Conservation (phyloP, 2,888 invertebrate species). For the Drosophila cyrtoloma region DNA sequence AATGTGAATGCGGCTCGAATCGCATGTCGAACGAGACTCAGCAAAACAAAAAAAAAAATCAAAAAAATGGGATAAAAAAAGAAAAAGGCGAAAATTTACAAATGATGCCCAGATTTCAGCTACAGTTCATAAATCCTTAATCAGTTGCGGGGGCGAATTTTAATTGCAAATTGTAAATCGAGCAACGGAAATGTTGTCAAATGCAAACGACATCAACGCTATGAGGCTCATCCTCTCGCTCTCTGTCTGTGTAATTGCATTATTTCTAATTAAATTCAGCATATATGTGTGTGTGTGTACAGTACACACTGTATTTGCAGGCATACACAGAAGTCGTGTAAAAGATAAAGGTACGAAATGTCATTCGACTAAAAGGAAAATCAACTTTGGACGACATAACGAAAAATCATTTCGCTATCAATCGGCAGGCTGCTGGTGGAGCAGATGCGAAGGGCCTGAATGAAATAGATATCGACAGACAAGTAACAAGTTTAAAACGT, state of each 20-base stretch:
- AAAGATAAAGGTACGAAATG: slow-evolving; percentile 47
- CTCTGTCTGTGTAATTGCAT: slow-evolving; percentile 34
- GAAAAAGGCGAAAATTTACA: slow-evolving; percentile 7
- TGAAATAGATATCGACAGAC: slow-evolving; percentile 16
- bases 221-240: neutral
- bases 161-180: slow-evolving; percentile 41
- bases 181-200: slow-evolving; percentile 29
- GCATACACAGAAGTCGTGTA: slow-evolving; percentile 13
- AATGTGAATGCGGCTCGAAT: slow-evolving; percentile 9
- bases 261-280: slow-evolving; percentile 59
- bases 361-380: slow-evolving; percentile 49
- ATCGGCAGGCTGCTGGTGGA: slow-evolving; percentile 45
- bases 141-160: slow-evolving; percentile 29
- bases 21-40: neutral
- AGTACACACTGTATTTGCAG: slow-evolving; percentile 20
- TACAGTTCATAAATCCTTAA: slow-evolving; percentile 39
- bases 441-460: neutral
- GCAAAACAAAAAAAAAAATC: neutral
- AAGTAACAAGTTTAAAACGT: slow-evolving; percentile 42
- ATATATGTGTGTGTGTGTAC: slow-evolving; percentile 13
- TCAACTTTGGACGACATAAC: slow-evolving; percentile 64
- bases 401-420: slow-evolving; percentile 75
- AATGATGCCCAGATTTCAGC: slow-evolving; percentile 20
- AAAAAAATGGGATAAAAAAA: neutral
- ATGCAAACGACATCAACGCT: slow-evolving; percentile 25